Percentiles rank a stretch among this genome's conserved stretches.
These are phyloP conservation scores for Palloptera scutellata DNA, from an alignment of 2,888 invertebrate species.

Conservation along the genomic window DNA sequence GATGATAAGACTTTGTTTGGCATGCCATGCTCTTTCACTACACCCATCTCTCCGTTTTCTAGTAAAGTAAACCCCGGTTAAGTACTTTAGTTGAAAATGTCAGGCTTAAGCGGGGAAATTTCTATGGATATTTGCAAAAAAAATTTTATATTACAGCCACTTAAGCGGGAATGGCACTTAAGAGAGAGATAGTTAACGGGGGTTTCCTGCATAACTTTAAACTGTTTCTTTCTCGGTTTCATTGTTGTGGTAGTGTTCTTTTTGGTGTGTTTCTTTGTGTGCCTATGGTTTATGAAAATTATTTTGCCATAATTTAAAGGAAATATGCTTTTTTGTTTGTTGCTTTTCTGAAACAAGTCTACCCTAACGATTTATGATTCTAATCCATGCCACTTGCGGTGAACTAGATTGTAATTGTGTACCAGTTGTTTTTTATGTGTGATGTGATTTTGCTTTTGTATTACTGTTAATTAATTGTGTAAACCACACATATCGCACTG, in stretches of 20 bases:
- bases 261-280: neutral
- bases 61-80: too few species aligned
- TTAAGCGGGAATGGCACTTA: too few species aligned
- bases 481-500: neutral
- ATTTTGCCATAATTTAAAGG: conserved; percentile 32
- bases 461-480: neutral
- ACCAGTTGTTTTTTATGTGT: conserved; percentile 6
- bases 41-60: neutral
- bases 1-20: conserved; percentile 37
- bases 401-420: conserved; percentile 22
- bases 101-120: too few species aligned
- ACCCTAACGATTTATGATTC: conserved; percentile 12
- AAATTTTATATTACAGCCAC: too few species aligned
- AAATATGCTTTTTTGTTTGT: too few species aligned
- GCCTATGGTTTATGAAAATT: conserved; percentile 31
- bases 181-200: too few species aligned
- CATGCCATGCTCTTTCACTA: neutral
- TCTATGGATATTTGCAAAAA: too few species aligned
- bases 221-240: too few species aligned
- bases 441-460: neutral
- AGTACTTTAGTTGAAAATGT: too few species aligned
- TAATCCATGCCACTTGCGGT: conserved; percentile 16
- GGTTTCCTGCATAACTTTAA: too few species aligned
- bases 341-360: neutral
- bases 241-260: neutral